Base-by-base conservation (phyloP, 2,113 vertebrate species). In the Hippocampus guttulatus region DNA sequence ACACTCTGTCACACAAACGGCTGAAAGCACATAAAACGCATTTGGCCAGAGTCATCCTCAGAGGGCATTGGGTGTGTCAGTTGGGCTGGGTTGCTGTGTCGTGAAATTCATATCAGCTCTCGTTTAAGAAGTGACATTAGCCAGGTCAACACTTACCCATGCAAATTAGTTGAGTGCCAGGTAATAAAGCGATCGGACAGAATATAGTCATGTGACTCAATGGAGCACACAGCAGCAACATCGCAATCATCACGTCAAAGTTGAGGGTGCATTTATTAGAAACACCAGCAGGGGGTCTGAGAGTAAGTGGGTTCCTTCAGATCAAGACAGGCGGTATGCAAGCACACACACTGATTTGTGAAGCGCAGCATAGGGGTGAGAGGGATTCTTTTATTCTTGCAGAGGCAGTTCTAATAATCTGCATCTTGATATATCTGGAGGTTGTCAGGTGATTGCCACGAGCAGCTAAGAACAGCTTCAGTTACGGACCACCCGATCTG, bases 201-300 rank as follows among this genome's bases (percentile, higher is more conserved):
- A 45, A n/a, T 20, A 51, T 55, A 21, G 1, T 70, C 45, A 68
- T 52, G 58, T 67, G 68, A 61, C 5, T n/a, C 60, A 30, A 51
- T 33, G 16, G 40, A 67, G 30, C 23, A 58, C 72, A 67, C n/a
- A 5, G 64, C 20, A n/a, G 40, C 52, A 71, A 74, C 5, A 41
- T 21, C 49, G 58, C 72, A 69, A 75, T 81, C 79, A 72, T 10
- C 55, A 45, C 66, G 67, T 67, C 47, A 27, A 61, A 79, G 52
- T 0, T 10, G 63, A 61, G 38, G 75, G 27, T 83, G 81, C 77
- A 69, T 80, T 79, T 69, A 84, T 75, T 14, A 64, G 71, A 81
- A 55, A 65, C 67, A 66, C 84, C 85, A 87, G 84, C 81, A 86
- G 83, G 82, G 5, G 84, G 86, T 83, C 84, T 85, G 67, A 49